A percentile compares a stretch with the other conserved stretches of the same genome.
Evolutionary conservation across 2,888 invertebrate genomes (phyloP).

Genomic region (Eulithis prunata): DNA sequence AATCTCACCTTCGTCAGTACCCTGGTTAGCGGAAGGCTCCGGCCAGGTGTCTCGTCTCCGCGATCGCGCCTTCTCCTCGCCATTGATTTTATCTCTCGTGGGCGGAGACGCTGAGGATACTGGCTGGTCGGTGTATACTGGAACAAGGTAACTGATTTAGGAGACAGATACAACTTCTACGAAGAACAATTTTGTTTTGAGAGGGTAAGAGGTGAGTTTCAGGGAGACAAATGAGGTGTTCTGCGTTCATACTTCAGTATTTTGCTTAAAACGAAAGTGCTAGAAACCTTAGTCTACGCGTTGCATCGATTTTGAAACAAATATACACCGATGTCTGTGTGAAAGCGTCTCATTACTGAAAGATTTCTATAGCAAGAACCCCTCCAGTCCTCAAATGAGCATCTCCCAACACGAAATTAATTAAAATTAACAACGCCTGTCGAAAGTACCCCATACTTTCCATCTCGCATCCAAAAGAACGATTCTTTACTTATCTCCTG

Average conservation of each 20-base stretch:
- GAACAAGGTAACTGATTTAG: conserved; percentile 41
- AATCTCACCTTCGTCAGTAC: conserved; percentile 63
- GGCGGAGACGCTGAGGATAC: conserved; percentile 92
- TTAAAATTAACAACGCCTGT: conserved; percentile 30
- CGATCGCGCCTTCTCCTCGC: conserved; percentile 88
- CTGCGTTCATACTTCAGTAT: no score
- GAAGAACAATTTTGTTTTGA: no score
- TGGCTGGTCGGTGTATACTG: conserved; percentile 87
- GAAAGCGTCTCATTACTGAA: conserved; percentile 5
- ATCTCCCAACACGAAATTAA: conserved; percentile 20
- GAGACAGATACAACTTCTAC: no score
- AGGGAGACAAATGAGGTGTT: no score
- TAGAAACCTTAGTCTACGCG: no score
- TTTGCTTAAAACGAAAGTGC: no score
- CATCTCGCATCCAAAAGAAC: conserved; percentile 26
- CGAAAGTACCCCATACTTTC: conserved; percentile 32
- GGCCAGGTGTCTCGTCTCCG: conserved; percentile 81
- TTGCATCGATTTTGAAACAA: no score
- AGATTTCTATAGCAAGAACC: conserved; percentile 20
- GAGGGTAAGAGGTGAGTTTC: no score
- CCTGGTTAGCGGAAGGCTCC: conserved; percentile 61
- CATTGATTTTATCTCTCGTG: conserved; percentile 90
- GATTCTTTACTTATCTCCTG: conserved; percentile 26
- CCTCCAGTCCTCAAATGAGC: neutral
- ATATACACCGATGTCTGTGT: no score